Evolutionary conservation across 2,113 vertebrate genomes (phyloP), one percentile per base, ranked within the genome.

Genomic region (Mormyrus lacerda): DNA sequence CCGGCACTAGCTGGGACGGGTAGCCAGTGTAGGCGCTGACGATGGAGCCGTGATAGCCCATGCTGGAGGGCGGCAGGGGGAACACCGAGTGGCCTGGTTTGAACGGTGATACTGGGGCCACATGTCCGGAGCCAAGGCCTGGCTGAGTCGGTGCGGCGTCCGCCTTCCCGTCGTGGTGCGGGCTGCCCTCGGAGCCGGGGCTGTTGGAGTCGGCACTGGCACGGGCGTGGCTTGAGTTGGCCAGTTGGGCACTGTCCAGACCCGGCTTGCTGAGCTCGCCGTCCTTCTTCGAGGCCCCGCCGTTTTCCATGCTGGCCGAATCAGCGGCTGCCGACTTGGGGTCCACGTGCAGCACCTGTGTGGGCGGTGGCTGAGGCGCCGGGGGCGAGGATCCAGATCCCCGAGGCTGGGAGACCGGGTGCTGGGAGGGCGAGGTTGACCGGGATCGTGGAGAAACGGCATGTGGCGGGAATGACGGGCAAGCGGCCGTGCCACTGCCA

Each of bases 41-140:
- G 50, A 99, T 97, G 89, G 98, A 98, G 91, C 97, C 97, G 39
- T 98, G 98, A 95, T 99, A 99, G 91, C 97, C 98, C 93, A 99
- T 96, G 89, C 96, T 96, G 90, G 97, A 97, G 2, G 98, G 95
- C 0, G 97, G 96, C 93, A 98, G 93, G 0, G 98, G 97, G 91
- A 98, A 99, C 51, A 98, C 97, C 0, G 97, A 96, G 89, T 98
- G 98, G 90, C 96, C 97, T 0, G 96, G 95, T 89, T 99, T 99
- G 93, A 98, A 99, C 24, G 98, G 98, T 0, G 98, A 99, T 24
- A 98, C 97, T 0, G 98, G 97, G 0, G 97, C 97, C 88, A 98
- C 93, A 91, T 98, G 97, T 93, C 97, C 97, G 0, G 94, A 91
- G 45, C 93, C 95, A 1, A 95, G 90, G 94, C 87, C 73, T 83